Base-by-base conservation (phyloP, 2,797 vertebrate species). In the Lepilemur septentrionalis region DNA sequence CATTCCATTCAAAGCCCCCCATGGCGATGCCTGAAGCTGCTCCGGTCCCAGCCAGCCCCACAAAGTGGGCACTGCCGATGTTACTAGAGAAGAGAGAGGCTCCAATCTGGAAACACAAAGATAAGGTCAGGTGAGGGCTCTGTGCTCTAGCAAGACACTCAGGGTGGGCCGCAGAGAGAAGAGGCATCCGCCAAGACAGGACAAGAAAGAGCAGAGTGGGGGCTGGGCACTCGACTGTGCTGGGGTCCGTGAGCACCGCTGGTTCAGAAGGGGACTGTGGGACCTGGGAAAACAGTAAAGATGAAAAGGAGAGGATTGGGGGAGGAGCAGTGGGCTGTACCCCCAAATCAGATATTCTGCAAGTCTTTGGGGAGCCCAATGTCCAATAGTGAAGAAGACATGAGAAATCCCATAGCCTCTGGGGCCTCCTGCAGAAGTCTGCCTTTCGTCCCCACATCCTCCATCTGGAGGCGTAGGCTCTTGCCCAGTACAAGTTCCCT, bases 41-140 rank as follows among this genome's bases (percentile, higher is more conserved):
- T 52, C 98, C 99, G 0, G 99, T 99, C 78, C 99, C 99, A 0
- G 99, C 99, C n/a, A 99, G 98, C 25, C 99, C 99, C 88, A 99
- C 99, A 92, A 99, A 99, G 97, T 99, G 99, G 2, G 99, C 99
- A 0, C 99, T 99, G 95, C 99, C 99, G 12, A 99, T 99, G 98
- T 99, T 99, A 97, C 99, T 99, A 96, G 99, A 99, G 95, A 99
- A 99, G 61, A 99, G 99, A 4, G 99, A 99, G 2, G 99, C 99
- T 75, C 99, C 99, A 0, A 99, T 99, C 99, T 99, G 97, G 25
- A 98, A 97, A 97, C 17, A 92, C 65, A 97, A 94, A 94, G 75
- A 63, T 20, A 86, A 48, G 92, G 32, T 83, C 82, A 25, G 5
- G 7, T 96, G 14, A 95, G 86, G 32, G 50, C n/a, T 35, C 61